A percentile compares a stretch with the other conserved stretches of the same genome.
Conservation (phyloP, 2,113 vertebrate species). For the Trogon surrucura region DNA sequence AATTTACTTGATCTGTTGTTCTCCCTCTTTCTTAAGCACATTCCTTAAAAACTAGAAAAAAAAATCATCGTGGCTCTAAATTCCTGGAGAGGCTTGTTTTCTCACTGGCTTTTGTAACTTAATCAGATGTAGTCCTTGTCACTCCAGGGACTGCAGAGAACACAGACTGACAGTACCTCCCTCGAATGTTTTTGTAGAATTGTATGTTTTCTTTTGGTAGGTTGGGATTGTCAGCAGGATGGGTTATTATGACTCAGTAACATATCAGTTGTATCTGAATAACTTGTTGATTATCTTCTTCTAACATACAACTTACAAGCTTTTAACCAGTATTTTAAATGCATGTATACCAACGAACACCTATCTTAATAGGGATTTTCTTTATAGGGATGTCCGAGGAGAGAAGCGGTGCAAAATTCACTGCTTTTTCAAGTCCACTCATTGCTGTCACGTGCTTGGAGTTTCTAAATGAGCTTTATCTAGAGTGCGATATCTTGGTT, state of each 20-base stretch:
- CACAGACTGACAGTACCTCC: not conserved
- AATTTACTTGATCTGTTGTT: not conserved
- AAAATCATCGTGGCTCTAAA: not conserved
- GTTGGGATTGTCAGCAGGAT: not conserved
- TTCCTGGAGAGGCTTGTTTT: not conserved
- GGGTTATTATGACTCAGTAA: not conserved
- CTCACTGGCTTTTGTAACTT: not conserved
- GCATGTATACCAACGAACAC: not conserved
- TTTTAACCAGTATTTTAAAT: not conserved
- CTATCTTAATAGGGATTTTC: not conserved
- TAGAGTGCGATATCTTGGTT: not conserved
- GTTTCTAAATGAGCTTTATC: slow-evolving; percentile 31
- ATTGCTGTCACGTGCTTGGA: slow-evolving; percentile 9
- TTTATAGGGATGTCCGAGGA: not conserved
- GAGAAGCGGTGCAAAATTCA: not conserved
- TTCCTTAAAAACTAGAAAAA: not conserved
- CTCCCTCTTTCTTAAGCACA: not conserved
- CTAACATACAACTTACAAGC: not conserved
- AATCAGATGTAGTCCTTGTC: not conserved
- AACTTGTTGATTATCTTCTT: not conserved
- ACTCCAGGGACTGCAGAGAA: not conserved
- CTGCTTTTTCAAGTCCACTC: not conserved
- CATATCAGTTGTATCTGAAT: fast-evolving
- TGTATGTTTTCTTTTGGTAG: not conserved
- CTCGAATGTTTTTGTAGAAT: not conserved